These are phyloP conservation scores for Molossus molossus DNA, from an alignment of 2,797 vertebrate genomes.

Conservation along the genomic window DNA sequence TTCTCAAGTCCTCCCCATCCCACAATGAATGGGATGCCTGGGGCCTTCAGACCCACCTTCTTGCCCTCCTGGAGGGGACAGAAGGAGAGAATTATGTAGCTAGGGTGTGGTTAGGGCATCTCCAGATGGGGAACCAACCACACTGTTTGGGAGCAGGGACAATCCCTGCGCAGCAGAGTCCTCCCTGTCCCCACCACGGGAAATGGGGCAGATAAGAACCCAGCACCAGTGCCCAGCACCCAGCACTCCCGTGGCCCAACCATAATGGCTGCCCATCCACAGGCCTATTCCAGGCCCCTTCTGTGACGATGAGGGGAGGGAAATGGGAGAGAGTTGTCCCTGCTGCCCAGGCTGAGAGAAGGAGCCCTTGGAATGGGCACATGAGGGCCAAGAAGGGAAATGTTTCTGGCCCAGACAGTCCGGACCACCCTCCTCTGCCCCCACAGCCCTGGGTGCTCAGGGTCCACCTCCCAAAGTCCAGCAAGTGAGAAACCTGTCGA, in stretches of 20 bases:
- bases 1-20: not conserved
- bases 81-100: not conserved
- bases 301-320: not conserved
- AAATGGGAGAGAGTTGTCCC: not conserved
- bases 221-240: not conserved
- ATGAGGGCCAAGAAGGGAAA: not conserved
- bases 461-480: not conserved
- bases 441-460: not conserved
- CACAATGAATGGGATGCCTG: not conserved
- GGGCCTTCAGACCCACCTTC: not conserved
- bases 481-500: not conserved
- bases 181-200: not conserved
- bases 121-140: constrained; percentile 11
- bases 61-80: not conserved
- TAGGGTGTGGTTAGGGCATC: not conserved
- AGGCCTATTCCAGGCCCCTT: not conserved
- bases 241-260: not conserved
- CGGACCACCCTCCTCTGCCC: not conserved
- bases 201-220: constrained; percentile 4
- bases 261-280: not conserved
- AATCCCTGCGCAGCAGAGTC: not conserved
- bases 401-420: not conserved
- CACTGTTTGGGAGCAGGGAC: not conserved
- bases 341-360: not conserved
- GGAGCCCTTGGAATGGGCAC: not conserved